These are phyloP conservation scores for Sebastes melanostomus DNA, from an alignment of 2,797 vertebrate species.

Conservation along the genomic window DNA sequence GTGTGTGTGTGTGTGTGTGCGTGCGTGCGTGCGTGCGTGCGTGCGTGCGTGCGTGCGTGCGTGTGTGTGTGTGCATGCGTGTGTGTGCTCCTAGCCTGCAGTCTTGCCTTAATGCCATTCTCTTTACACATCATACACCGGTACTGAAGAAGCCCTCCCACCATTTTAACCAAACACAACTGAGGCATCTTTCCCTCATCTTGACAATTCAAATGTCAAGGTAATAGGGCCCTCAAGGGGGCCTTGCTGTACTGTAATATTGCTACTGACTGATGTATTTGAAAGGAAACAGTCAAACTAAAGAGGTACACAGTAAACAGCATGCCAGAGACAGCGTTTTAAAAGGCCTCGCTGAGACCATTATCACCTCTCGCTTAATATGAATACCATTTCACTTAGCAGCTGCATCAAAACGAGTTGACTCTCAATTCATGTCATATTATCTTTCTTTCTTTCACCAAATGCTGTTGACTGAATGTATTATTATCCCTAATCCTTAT, in stretches of 20 bases:
- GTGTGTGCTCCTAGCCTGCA: not conserved
- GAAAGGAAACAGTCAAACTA: not conserved
- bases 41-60: not conserved
- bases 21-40: not conserved
- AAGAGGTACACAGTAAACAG: conserved; percentile 1
- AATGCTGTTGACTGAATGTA: not conserved
- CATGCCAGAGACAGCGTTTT: not conserved
- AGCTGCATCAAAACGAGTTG: not conserved
- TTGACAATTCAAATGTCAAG: conserved; percentile 10
- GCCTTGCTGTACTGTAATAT: not conserved
- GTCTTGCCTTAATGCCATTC: not conserved
- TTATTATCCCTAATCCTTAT: not conserved
- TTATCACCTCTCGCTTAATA: conserved; percentile 12
- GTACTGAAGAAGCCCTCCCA: not conserved
- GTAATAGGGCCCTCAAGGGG: conserved; percentile 15
- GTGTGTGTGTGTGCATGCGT: no score
- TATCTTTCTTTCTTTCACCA: not conserved
- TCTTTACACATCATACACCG: conserved; percentile 11
- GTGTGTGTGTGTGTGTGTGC: not conserved
- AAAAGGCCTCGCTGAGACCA: conserved; percentile 12
- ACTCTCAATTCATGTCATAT: not conserved
- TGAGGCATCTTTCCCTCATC: conserved; percentile 13
- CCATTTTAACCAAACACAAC: conserved; percentile 1
- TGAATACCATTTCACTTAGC: conserved; percentile 5
- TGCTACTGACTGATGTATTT: conserved; percentile 5